A percentile compares a stretch with the other conserved stretches of the same genome.
phyloP scores from a whole-genome alignment of 2,888 invertebrate genomes.

The Hydriomena furcata region DNA sequence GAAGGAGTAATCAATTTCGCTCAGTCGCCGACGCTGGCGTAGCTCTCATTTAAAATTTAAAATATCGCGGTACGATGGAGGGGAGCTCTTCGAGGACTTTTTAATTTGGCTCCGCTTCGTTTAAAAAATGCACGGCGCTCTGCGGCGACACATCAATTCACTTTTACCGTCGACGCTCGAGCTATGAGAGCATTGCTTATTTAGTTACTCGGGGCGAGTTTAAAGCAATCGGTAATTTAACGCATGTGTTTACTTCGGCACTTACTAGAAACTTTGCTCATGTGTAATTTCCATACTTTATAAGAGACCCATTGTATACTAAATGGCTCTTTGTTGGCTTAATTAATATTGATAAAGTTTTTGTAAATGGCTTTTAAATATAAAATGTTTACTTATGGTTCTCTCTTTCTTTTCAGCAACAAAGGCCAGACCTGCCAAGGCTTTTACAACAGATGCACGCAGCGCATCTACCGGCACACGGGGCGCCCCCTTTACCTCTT shows the following conservation, averaged over 20 bases:
- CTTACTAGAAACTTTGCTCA: conserved; percentile 24
- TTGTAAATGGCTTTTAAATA: neutral
- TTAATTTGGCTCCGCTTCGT: conserved; percentile 76
- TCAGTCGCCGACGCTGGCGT: conserved; percentile 75
- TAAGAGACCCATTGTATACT: neutral
- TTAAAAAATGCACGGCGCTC: conserved; percentile 79
- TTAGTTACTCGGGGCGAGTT: conserved; percentile 44
- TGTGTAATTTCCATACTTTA: conserved; percentile 12
- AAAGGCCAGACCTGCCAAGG: conserved; percentile 92
- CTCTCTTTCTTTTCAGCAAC: conserved; percentile 85
- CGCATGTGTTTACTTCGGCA: conserved; percentile 24
- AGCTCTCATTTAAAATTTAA: conserved; percentile 81
- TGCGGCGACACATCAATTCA: conserved; percentile 80
- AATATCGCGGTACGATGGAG: conserved; percentile 70
- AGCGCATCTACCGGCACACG: conserved; percentile 90
- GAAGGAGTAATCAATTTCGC: conserved; percentile 83
- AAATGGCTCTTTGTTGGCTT: neutral
- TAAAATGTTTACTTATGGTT: neutral
- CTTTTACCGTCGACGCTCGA: conserved; percentile 68
- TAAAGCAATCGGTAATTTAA: conserved; percentile 32
- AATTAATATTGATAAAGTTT: neutral
- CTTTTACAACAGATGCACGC: conserved; percentile 96
- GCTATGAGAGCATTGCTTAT: conserved; percentile 50
- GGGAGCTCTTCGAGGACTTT: conserved; percentile 75
- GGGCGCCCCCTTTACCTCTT: conserved; percentile 87